Conservation (phyloP, 2,113 vertebrate species). For the Gila orcuttii region DNA sequence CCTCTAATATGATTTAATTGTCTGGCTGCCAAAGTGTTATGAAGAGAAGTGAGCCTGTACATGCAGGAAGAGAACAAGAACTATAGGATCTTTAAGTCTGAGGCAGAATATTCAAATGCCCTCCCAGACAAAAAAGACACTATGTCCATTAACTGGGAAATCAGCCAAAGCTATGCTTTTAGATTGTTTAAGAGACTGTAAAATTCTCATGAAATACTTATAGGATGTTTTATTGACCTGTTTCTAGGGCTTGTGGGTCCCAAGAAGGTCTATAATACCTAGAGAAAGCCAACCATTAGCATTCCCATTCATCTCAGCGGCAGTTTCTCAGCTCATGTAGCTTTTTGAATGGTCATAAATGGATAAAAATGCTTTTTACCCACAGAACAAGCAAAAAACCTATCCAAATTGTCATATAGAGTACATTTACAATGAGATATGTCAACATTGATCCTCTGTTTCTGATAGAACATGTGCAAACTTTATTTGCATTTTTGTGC, state of each 20-base stretch:
- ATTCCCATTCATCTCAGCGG: background rate
- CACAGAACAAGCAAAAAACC: background rate
- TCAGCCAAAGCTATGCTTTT: conserved; percentile 28
- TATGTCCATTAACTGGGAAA: conserved; percentile 9
- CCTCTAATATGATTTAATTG: background rate
- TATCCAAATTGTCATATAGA: background rate
- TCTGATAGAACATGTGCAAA: background rate
- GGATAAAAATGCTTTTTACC: background rate
- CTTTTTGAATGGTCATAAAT: background rate
- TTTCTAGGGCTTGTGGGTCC: conserved; percentile 45
- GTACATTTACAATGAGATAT: background rate
- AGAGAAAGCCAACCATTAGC: background rate
- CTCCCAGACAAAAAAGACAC: background rate
- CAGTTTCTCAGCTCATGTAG: conserved; percentile 2
- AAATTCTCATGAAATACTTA: conserved; percentile 8
- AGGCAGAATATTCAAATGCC: background rate
- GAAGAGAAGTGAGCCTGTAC: background rate
- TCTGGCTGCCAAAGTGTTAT: background rate
- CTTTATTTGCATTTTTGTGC: background rate
- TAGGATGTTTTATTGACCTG: conserved; percentile 55
- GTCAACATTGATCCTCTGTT: background rate
- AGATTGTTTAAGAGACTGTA: conserved; percentile 21
- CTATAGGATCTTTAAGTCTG: background rate
- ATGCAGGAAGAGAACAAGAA: background rate
- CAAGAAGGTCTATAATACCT: background rate